Evolutionary conservation across 2,113 vertebrate species (phyloP), one percentile per base, ranked within the genome.

Genomic region (Oryzias melastigma): DNA sequence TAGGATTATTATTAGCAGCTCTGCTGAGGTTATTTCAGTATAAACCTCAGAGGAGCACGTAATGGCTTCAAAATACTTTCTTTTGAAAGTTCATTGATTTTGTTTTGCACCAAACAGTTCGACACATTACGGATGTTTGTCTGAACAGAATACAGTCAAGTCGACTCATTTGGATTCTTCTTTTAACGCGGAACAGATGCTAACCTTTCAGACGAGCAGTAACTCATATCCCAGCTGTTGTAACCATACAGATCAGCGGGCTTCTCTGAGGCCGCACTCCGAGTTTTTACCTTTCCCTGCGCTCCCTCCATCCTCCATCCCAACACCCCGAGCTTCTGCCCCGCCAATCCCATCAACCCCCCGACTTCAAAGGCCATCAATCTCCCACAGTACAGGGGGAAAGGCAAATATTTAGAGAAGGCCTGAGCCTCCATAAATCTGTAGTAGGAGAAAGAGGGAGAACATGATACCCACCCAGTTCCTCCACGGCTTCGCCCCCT

Each of bases 351-450:
- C 53, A 48, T 42, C 58, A 46, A 27, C 52, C 64, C 68, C 24
- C 67, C 57, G 81, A 89, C 88, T 89, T 91, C 89, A 91, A 90
- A 92, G 88, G 74, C 85, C 89, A 92, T 93, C 89, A 92, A 90
- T 91, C 92, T 91, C 90, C 82, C 82, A 70, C 81, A 75, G 78
- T 91, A 90, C 89, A 91, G 87, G 84, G 88, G 84, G 87, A 91
- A 91, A 92, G 90, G 89, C 90, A 92, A 92, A 93, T 92, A 91
- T 92, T 93, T 93, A 92, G 87, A 91, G 85, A 92, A 91, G 91
- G 85, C 83, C 88, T 79, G 84, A 90, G 90, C 77, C 88, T 83
- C 87, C 89, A 92, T 93, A 91, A 92, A 93, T 93, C 92, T 91
- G 87, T 85, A 88, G 85, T 65, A 83, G 86, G 80, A 83, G 87